These are phyloP conservation scores for Sebastes hopkinsi DNA, from an alignment of 2,797 vertebrate species.

Conservation along the genomic window DNA sequence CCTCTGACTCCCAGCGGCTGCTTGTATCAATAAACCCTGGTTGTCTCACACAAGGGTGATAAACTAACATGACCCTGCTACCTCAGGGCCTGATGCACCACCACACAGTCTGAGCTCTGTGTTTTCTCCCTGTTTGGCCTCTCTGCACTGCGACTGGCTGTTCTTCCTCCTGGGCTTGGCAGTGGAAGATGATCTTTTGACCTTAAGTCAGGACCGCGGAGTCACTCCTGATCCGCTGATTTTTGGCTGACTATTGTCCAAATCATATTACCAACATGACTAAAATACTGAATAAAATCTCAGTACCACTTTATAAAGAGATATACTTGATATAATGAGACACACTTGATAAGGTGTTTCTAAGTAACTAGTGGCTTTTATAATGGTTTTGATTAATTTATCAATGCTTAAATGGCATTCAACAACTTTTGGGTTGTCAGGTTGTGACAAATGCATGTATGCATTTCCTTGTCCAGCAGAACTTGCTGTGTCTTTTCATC, in stretches of 20 bases:
- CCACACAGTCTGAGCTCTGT: background rate
- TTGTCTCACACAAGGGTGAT: slow-evolving; percentile 15
- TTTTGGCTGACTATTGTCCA: background rate
- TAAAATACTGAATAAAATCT: background rate
- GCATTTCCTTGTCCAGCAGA: too few relatives aligned
- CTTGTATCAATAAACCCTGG: slow-evolving; percentile 15
- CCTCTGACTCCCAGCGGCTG: slow-evolving; percentile 12
- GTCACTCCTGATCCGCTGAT: background rate
- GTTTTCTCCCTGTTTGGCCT: background rate
- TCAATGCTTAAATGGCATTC: background rate
- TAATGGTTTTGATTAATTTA: background rate
- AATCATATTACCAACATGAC: background rate
- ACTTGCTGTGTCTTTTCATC: too few relatives aligned
- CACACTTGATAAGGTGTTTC: background rate
- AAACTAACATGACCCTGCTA: slow-evolving; percentile 21
- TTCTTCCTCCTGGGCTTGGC: background rate
- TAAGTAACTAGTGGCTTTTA: background rate
- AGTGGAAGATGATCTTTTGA: slow-evolving; percentile 19
- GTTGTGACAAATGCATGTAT: too few relatives aligned
- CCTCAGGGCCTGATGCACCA: background rate
- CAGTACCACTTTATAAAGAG: background rate
- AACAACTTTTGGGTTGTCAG: background rate
- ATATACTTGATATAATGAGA: background rate
- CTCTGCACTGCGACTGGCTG: background rate
- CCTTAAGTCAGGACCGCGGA: background rate